Conservation (phyloP, 2,888 invertebrate species). For the Pogonocherus hispidulus region DNA sequence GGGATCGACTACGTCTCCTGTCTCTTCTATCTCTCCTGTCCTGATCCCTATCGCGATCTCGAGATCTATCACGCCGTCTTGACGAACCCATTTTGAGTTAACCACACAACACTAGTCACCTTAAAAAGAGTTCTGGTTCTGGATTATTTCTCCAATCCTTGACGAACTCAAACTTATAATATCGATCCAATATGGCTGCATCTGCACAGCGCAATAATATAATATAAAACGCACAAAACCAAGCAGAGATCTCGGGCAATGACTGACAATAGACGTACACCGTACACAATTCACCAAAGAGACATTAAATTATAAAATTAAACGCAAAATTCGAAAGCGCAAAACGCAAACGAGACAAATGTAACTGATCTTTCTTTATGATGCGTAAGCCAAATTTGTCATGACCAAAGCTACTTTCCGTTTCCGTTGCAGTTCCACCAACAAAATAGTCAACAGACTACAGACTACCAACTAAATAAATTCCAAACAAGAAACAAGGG, state of each 20-base stretch:
- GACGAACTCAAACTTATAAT: background rate
- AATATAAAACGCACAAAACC: background rate
- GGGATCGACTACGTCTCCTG: slow-evolving; percentile 59
- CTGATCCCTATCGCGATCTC: slow-evolving; percentile 66
- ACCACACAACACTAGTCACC: too few relatives aligned
- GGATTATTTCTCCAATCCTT: too few relatives aligned
- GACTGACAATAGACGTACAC: background rate
- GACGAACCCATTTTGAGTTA: slow-evolving; percentile 70
- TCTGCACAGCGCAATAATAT: background rate
- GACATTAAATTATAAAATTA: too few relatives aligned
- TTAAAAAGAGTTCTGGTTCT: too few relatives aligned
- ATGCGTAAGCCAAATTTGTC: background rate
- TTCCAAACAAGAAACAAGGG: too few relatives aligned
- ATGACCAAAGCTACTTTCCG: too few relatives aligned
- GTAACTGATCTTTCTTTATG: background rate
- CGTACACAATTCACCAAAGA: background rate
- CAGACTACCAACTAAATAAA: too few relatives aligned
- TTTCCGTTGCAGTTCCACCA: too few relatives aligned
- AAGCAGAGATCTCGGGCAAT: background rate
- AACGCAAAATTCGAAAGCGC: too few relatives aligned
- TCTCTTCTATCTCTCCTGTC: slow-evolving; percentile 63
- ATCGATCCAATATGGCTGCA: slow-evolving; percentile 28
- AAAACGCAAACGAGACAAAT: background rate
- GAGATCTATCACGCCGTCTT: slow-evolving; percentile 71
- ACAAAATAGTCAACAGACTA: too few relatives aligned